phyloP scores from a whole-genome alignment of 2,113 vertebrate species.

The Crypturellus undulatus region DNA sequence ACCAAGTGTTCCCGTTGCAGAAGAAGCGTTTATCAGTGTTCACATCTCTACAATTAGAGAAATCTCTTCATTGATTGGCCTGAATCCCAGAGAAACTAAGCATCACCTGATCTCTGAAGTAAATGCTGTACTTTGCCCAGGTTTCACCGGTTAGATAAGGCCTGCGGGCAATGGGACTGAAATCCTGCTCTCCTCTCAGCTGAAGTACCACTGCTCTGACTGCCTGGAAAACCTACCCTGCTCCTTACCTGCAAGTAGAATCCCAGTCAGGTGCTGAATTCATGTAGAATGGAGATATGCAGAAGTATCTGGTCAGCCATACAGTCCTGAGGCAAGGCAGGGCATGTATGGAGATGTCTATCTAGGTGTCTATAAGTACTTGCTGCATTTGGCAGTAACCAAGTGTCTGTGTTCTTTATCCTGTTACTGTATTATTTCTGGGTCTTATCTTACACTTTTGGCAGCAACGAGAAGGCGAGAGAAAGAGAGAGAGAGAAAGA shows the following conservation, averaged over 20 bases:
- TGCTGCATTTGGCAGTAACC: background rate
- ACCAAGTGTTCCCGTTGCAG: background rate
- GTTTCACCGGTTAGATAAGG: background rate
- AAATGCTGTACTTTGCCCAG: background rate
- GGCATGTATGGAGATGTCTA: accelerated
- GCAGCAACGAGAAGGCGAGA: background rate
- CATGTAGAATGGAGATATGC: background rate
- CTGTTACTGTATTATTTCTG: background rate
- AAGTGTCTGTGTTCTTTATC: background rate
- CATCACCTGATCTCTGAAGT: background rate
- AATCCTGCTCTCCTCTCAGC: background rate
- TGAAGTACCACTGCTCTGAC: background rate
- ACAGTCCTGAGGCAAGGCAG: background rate
- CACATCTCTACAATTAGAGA: background rate
- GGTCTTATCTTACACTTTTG: background rate
- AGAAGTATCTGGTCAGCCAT: background rate
- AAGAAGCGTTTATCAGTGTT: background rate
- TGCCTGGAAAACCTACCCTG: background rate
- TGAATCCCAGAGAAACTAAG: background rate
- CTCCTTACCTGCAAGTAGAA: no score
- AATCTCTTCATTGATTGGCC: background rate
- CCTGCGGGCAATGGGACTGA: background rate
- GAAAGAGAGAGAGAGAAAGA: no score
- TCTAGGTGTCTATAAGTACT: background rate
- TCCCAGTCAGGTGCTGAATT: background rate